These are phyloP conservation scores for Rallus crepitans DNA, from an alignment of 2,797 vertebrate species.

Conservation along the genomic window DNA sequence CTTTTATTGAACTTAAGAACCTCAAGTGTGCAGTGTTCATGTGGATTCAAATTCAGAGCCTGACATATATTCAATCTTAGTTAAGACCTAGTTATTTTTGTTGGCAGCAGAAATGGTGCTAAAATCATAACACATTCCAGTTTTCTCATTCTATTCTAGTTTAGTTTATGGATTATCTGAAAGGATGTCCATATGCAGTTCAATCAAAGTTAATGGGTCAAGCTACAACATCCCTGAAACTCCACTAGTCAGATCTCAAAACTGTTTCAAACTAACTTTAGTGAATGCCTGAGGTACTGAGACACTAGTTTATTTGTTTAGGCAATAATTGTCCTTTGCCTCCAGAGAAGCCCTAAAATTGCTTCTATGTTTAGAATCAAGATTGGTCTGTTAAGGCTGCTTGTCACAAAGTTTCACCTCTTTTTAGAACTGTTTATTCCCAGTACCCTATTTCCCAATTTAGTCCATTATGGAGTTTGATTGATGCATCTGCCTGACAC, in stretches of 20 bases:
- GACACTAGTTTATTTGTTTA: slow-evolving; percentile 86
- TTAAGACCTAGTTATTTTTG: slow-evolving; percentile 29
- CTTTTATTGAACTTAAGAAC: slow-evolving; percentile 13
- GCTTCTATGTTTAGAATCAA: slow-evolving; percentile 87
- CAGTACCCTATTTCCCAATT: slow-evolving; percentile 72
- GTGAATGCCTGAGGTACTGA: slow-evolving; percentile 70
- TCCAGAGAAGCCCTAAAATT: slow-evolving; percentile 78
- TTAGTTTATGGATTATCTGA: slow-evolving; percentile 74
- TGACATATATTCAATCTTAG: slow-evolving; percentile 8
- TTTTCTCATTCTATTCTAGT: slow-evolving; percentile 60
- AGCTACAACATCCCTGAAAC: not conserved
- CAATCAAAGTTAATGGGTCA: slow-evolving; percentile 60
- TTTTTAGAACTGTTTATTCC: slow-evolving; percentile 79
- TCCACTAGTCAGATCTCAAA: not conserved
- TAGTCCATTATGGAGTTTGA: slow-evolving; percentile 70
- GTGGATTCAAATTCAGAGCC: not conserved
- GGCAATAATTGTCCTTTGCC: slow-evolving; percentile 82
- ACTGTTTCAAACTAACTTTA: slow-evolving; percentile 44
- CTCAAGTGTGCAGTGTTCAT: not conserved
- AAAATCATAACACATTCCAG: slow-evolving; percentile 23
- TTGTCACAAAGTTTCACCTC: slow-evolving; percentile 79
- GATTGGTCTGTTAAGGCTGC: slow-evolving; percentile 78
- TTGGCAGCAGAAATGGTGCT: slow-evolving; percentile 47
- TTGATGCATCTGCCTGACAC: slow-evolving; percentile 72
- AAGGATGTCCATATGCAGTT: slow-evolving; percentile 66